phyloP scores from a whole-genome alignment of 2,113 vertebrate species.

The Puma concolor region DNA sequence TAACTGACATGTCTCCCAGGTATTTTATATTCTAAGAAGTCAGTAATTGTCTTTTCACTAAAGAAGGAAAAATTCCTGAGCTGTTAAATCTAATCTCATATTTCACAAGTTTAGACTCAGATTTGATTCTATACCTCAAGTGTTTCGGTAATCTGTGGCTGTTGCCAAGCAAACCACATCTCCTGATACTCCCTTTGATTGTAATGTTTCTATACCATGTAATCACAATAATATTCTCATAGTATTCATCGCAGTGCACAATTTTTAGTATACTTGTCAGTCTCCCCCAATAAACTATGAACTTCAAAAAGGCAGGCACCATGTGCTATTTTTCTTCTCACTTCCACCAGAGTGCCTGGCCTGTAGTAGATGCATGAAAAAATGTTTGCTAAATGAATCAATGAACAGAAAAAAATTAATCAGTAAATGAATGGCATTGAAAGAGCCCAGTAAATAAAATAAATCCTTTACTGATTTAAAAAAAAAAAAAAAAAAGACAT shows the following conservation, averaged over 20 bases:
- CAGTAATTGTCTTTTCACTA: background rate
- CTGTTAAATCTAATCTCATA: background rate
- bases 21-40: background rate
- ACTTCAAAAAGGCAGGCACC: background rate
- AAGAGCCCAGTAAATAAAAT: background rate
- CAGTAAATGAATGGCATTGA: background rate
- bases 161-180: slow-evolving; percentile 12
- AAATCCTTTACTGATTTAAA: background rate
- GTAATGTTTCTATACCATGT: background rate
- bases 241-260: background rate
- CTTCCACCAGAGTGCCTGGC: background rate
- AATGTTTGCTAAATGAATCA: background rate
- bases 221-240: background rate
- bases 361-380: background rate
- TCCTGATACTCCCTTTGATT: background rate
- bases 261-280: background rate
- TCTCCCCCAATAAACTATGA: background rate
- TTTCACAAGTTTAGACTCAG: background rate
- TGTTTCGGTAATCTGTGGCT: background rate
- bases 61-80: background rate
- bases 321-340: background rate
- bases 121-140: background rate
- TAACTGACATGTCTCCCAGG: background rate
- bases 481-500: background rate
- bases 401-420: background rate